Conservation (phyloP, 2,797 vertebrate genomes). For the Eulemur albifrons region DNA sequence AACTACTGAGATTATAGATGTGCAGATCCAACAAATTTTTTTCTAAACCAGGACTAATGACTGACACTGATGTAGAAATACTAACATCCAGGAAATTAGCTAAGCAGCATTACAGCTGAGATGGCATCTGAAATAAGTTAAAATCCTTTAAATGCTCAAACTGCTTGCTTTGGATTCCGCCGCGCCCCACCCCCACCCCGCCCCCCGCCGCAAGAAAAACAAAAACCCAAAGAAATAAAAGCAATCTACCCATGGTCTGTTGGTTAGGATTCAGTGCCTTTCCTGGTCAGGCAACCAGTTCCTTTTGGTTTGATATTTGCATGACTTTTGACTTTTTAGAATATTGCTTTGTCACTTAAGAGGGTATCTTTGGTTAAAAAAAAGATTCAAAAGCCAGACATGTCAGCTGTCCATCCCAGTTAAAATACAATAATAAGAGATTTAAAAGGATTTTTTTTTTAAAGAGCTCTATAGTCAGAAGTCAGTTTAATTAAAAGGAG, state of each 20-base stretch:
- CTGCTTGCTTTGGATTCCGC: too few relatives aligned
- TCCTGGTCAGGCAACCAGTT: neutral
- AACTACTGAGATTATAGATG: neutral
- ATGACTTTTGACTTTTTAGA: neutral
- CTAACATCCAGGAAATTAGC: neutral
- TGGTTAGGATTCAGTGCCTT: neutral
- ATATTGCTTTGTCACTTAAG: neutral
- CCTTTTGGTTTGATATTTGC: neutral
- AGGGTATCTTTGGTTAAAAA: neutral
- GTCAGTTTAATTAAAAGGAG: neutral
- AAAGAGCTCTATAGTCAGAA: neutral
- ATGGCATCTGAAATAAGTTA: too few relatives aligned
- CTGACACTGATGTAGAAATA: neutral
- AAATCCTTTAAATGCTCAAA: too few relatives aligned
- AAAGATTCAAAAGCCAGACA: neutral
- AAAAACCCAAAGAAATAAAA: neutral
- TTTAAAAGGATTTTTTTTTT: neutral
- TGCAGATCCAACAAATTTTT: neutral
- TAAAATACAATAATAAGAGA: neutral
- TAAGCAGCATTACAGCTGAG: neutral
- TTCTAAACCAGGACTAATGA: neutral
- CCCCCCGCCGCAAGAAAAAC: neutral
- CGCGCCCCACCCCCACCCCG: too few relatives aligned
- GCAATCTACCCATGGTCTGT: neutral
- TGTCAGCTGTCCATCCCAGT: neutral